phyloP scores from a whole-genome alignment of 1,140 invertebrate genomes.

The Drosophila sproati region DNA sequence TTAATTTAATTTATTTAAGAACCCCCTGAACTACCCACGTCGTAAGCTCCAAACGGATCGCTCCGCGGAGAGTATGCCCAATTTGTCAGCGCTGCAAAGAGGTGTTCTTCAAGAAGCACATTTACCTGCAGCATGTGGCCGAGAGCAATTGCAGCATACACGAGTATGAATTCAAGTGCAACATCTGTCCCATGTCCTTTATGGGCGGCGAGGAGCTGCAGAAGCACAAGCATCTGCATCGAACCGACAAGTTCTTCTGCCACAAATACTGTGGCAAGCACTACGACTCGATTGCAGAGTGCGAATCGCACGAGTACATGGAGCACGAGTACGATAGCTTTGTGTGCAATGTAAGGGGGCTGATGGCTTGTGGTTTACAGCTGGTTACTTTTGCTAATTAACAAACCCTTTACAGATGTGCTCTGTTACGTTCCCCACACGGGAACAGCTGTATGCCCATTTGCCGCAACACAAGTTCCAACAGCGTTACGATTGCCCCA shows the following conservation, averaged over 20 bases:
- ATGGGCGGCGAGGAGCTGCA: constrained; percentile 71
- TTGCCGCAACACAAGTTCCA: constrained; percentile 77
- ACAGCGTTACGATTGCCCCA: constrained; percentile 74
- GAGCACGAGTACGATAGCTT: constrained; percentile 81
- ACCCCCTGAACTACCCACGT: constrained; percentile 66
- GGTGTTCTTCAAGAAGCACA: constrained; percentile 79
- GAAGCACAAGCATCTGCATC: constrained; percentile 70
- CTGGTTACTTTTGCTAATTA: not conserved
- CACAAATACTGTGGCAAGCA: constrained; percentile 82
- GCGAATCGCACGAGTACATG: constrained; percentile 78
- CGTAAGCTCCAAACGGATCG: constrained; percentile 74
- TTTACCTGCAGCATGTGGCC: constrained; percentile 71
- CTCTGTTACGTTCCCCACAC: constrained; percentile 61
- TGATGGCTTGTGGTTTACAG: not conserved
- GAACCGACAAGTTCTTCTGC: constrained; percentile 73
- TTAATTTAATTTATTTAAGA: constrained; percentile 25
- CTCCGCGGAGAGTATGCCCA: constrained; percentile 60
- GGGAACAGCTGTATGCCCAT: constrained; percentile 72
- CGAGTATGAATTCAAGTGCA: constrained; percentile 81
- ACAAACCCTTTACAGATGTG: constrained; percentile 61
- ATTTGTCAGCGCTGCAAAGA: constrained; percentile 82
- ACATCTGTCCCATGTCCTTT: constrained; percentile 80
- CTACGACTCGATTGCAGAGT: constrained; percentile 70
- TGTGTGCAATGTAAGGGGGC: constrained; percentile 74
- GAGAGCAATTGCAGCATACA: constrained; percentile 73